Conservation (phyloP, 2,888 invertebrate species). For the Mylabris sibirica region DNA sequence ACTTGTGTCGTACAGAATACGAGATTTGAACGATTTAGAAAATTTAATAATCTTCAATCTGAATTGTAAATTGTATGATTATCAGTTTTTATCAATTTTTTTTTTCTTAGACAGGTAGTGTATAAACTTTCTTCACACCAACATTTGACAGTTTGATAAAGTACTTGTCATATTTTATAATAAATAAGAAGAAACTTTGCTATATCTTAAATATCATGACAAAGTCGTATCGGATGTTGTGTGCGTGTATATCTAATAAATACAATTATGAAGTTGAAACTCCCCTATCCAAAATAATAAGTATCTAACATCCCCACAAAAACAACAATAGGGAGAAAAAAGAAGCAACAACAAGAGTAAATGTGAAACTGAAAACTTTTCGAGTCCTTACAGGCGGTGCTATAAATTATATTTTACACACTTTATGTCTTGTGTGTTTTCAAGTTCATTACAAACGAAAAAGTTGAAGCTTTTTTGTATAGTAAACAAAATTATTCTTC, state of each 20-base stretch:
- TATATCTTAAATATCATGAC: constrained; percentile 43
- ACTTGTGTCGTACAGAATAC: constrained; percentile 22
- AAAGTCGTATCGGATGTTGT: constrained; percentile 40
- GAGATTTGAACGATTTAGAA: not conserved
- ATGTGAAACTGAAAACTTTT: constrained; percentile 19
- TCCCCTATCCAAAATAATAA: constrained; percentile 23
- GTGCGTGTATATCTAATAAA: constrained; percentile 47
- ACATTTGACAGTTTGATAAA: constrained; percentile 57
- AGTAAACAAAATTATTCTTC: not conserved
- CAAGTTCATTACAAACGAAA: not conserved
- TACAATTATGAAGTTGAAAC: constrained; percentile 42
- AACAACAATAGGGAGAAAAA: not conserved
- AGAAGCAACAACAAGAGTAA: constrained; percentile 12
- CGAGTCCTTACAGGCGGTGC: not conserved
- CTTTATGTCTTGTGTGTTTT: constrained; percentile 1
- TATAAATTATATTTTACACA: constrained; percentile 18
- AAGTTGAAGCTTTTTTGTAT: not conserved
- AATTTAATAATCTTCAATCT: too few species aligned
- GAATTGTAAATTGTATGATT: constrained; percentile 9
- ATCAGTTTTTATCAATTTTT: constrained; percentile 18
- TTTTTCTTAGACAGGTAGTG: constrained; percentile 29
- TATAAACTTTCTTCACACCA: constrained; percentile 40
- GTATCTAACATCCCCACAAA: constrained; percentile 13
- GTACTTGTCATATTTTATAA: constrained; percentile 57
- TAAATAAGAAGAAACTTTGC: constrained; percentile 50